A percentile compares a stretch with the other conserved stretches of the same genome.
These are phyloP conservation scores for Pardosa pseudoannulata DNA, from an alignment of 2,888 invertebrate species.

Conservation along the genomic window DNA sequence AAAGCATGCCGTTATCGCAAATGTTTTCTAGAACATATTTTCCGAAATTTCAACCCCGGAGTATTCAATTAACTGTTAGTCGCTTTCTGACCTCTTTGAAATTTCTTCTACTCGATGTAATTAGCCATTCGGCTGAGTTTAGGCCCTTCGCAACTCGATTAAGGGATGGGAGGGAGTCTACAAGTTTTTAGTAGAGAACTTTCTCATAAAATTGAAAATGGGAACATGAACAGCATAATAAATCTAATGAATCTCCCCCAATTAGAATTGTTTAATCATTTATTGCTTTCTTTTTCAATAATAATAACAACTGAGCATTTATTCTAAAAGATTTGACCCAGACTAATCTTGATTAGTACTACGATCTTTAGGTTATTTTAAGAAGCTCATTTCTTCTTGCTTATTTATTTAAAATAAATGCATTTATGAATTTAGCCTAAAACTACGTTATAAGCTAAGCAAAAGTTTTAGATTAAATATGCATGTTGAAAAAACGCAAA, in stretches of 20 bases:
- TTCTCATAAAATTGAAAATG: not conserved
- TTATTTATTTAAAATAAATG: no score
- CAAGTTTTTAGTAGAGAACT: not conserved
- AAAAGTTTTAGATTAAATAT: no score
- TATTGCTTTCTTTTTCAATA: not conserved
- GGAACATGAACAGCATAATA: not conserved
- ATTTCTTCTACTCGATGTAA: constrained; percentile 64
- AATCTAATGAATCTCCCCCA: not conserved
- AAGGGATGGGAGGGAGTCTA: not conserved
- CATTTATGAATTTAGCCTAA: no score
- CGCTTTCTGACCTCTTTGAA: constrained; percentile 69
- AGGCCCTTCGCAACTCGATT: constrained; percentile 58
- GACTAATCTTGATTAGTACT: no score
- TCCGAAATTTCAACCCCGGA: constrained; percentile 59
- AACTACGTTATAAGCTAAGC: no score
- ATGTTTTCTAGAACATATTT: constrained; percentile 56
- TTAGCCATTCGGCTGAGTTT: constrained; percentile 67
- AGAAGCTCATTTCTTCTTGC: no score
- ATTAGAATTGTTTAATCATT: not conserved
- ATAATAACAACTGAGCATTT: not conserved
- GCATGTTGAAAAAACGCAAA: no score
- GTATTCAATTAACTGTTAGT: constrained; percentile 67
- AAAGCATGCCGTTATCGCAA: constrained; percentile 58
- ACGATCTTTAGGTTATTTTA: no score
- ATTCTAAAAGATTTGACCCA: not conserved